phyloP scores from a whole-genome alignment of 2,888 invertebrate species.

The Tetragnatha montana region DNA sequence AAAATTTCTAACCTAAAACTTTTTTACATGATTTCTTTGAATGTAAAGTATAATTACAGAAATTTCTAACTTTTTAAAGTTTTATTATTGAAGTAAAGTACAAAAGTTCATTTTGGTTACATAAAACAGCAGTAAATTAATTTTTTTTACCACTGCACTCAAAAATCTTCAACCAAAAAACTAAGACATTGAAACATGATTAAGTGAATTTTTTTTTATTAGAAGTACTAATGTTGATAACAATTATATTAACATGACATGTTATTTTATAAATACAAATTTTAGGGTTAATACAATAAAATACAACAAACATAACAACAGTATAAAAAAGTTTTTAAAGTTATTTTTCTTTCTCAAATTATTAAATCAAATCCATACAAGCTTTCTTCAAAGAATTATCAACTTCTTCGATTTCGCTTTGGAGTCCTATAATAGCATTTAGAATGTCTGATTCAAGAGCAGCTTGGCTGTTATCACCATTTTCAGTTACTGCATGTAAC shows the following conservation, averaged over 20 bases:
- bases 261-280: background rate
- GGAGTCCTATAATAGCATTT: conserved; percentile 29
- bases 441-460: conserved; percentile 41
- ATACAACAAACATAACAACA: background rate
- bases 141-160: no score
- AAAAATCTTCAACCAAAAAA: background rate
- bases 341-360: background rate
- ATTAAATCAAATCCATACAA: background rate
- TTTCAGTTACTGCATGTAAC: background rate
- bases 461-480: conserved; percentile 21
- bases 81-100: no score
- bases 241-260: background rate
- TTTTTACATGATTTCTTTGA: no score
- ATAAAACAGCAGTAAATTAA: no score
- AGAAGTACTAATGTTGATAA: no score
- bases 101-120: no score
- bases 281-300: background rate
- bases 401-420: conserved; percentile 33
- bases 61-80: no score
- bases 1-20: no score
- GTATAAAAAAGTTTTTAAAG: conserved; percentile 3
- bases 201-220: no score
- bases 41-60: no score
- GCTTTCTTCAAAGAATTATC: background rate
- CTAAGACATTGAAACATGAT: no score